These are phyloP conservation scores for Zeuzera pyrina DNA, from an alignment of 2,888 invertebrate genomes.

Conservation along the genomic window DNA sequence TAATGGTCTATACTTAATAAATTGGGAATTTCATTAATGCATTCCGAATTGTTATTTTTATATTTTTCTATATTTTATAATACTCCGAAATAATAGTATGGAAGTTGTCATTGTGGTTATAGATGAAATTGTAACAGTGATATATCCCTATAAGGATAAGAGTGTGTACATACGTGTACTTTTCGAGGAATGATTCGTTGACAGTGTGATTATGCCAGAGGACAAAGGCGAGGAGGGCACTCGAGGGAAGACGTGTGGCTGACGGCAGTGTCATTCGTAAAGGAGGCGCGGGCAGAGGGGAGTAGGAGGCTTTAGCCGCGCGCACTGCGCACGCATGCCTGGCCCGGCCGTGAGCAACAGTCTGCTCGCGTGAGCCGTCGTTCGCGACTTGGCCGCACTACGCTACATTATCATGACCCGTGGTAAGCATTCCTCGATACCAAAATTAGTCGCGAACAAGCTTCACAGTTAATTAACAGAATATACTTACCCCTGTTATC, in stretches of 20 bases:
- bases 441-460: conserved; percentile 17
- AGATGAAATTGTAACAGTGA: too few relatives aligned
- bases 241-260: conserved; percentile 14
- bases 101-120: conserved; percentile 1
- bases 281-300: conserved; percentile 24
- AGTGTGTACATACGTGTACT: too few relatives aligned
- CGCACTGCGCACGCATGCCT: conserved; percentile 49
- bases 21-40: too few relatives aligned
- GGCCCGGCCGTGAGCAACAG: conserved; percentile 64
- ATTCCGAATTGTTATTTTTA: too few relatives aligned
- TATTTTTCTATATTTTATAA: too few relatives aligned
- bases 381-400: conserved; percentile 38
- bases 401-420: conserved; percentile 53
- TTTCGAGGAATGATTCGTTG: conserved; percentile 18
- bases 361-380: conserved; percentile 63
- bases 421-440: conserved; percentile 50
- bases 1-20: too few relatives aligned
- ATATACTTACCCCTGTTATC: conserved; percentile 1
- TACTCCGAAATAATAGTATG: too few relatives aligned
- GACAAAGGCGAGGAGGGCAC: conserved; percentile 46
- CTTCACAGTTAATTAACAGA: conserved; percentile 12
- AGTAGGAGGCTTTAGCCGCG: conserved; percentile 23
- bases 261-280: conserved; percentile 7
- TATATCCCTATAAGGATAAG: too few relatives aligned
- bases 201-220: conserved; percentile 36